These are phyloP conservation scores for Rhineura floridana DNA, from an alignment of 2,113 vertebrate genomes.

Conservation along the genomic window DNA sequence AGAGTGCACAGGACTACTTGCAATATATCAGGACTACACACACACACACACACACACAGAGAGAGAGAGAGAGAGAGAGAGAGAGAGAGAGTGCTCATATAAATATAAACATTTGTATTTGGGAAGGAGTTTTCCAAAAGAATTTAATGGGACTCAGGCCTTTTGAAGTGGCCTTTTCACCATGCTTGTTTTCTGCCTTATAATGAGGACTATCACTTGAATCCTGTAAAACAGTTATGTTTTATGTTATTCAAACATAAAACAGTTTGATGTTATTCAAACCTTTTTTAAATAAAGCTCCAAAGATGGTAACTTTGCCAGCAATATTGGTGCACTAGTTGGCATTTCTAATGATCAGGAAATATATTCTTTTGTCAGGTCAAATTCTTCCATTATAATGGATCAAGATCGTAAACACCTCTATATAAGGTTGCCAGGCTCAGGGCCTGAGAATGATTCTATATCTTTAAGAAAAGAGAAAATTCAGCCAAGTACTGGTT, in stretches of 20 bases:
- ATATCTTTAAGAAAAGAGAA: too few relatives aligned
- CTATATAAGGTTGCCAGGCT: too few relatives aligned
- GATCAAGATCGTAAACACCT: not conserved
- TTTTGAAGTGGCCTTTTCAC: not conserved
- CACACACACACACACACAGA: not conserved
- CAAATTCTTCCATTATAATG: constrained; percentile 3
- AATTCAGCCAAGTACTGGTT: too few relatives aligned
- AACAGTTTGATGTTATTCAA: not conserved
- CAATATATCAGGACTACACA: not conserved
- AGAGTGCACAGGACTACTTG: not conserved
- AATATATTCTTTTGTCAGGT: not conserved
- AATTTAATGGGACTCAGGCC: not conserved
- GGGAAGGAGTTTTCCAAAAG: not conserved
- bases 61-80: too few relatives aligned
- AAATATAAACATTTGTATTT: not conserved
- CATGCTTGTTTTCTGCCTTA: not conserved
- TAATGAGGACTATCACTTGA: not conserved
- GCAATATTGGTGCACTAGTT: not conserved
- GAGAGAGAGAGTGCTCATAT: not conserved
- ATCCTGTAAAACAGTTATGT: not conserved
- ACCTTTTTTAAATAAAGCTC: not conserved
- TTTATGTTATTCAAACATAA: too few relatives aligned
- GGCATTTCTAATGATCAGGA: constrained; percentile 28
- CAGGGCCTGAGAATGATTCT: too few relatives aligned
- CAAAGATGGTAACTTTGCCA: not conserved